These are phyloP conservation scores for Pica pica DNA, from an alignment of 2,113 vertebrate species.

Conservation along the genomic window DNA sequence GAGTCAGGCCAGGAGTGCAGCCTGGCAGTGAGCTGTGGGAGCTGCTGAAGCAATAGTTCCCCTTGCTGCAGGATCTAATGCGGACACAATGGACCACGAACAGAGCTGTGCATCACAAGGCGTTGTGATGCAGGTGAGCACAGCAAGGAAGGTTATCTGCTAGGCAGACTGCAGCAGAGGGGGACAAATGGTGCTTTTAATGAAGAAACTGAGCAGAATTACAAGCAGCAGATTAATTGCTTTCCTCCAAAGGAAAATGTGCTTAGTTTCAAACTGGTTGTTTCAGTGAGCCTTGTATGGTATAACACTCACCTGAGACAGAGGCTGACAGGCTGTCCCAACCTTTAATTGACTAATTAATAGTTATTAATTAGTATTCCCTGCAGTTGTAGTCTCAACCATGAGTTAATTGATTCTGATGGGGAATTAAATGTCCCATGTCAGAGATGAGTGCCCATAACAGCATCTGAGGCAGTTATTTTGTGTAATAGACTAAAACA, in stretches of 20 bases:
- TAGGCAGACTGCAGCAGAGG: background rate
- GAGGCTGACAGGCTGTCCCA: constrained; percentile 57
- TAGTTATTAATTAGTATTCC: constrained; percentile 66
- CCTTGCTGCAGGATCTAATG: background rate
- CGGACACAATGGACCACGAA: background rate
- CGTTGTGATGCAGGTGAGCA: constrained; percentile 18
- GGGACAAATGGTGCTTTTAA: background rate
- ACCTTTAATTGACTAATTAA: constrained; percentile 66
- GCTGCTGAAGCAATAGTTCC: background rate
- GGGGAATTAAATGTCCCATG: constrained; percentile 58
- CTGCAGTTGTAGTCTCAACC: constrained; percentile 51
- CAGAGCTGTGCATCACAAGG: background rate
- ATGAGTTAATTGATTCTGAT: constrained; percentile 63
- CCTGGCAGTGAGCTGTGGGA: fast-evolving
- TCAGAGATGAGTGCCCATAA: constrained; percentile 63
- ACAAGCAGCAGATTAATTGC: constrained; percentile 53
- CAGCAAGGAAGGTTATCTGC: background rate
- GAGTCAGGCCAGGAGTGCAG: background rate
- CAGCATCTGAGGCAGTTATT: constrained; percentile 43
- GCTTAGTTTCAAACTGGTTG: constrained; percentile 41
- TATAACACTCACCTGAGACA: constrained; percentile 59
- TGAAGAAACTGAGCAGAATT: constrained; percentile 34
- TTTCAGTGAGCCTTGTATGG: constrained; percentile 35
- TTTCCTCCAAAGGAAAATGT: constrained; percentile 51
- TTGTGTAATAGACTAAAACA: constrained; percentile 53